Percentiles rank a stretch among this genome's conserved stretches.
Evolutionary conservation across 2,888 invertebrate genomes (phyloP).

Genomic region (Megastigmus dorsalis): DNA sequence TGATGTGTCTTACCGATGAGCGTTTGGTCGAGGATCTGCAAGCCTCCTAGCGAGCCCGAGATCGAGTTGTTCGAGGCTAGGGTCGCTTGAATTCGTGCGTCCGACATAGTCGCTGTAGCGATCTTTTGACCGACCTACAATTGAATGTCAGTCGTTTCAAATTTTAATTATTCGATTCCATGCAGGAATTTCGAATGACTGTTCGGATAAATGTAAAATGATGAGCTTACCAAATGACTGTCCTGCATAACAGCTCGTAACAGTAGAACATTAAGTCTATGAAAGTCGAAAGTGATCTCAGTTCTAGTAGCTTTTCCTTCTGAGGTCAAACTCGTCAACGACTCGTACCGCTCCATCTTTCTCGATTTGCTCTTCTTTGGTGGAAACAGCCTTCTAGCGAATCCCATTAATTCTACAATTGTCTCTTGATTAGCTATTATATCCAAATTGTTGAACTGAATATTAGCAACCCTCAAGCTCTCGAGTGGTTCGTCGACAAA

Average conservation of each 20-base stretch:
- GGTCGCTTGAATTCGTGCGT: conserved; percentile 91
- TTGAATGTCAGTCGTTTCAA: too few species aligned
- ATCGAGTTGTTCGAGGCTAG: conserved; percentile 80
- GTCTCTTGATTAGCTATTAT: conserved; percentile 98
- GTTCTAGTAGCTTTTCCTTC: conserved; percentile 76
- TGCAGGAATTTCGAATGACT: too few species aligned
- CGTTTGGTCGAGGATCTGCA: conserved; percentile 92
- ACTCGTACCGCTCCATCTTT: conserved; percentile 63
- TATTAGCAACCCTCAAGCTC: conserved; percentile 83
- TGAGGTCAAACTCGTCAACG: conserved; percentile 63
- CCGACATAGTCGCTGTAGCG: conserved; percentile 94
- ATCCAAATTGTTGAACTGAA: conserved; percentile 95
- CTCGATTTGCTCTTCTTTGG: conserved; percentile 58
- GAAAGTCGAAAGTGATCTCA: conserved; percentile 94
- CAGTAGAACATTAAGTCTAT: conserved; percentile 90
- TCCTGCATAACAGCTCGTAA: conserved; percentile 87
- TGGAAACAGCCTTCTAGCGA: conserved; percentile 84
- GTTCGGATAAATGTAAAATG: too few species aligned
- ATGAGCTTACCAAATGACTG: conserved; percentile 78
- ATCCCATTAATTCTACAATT: conserved; percentile 93
- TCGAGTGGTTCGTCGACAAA: conserved; percentile 77
- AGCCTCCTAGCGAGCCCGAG: conserved; percentile 92
- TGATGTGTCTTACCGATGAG: conserved; percentile 89
- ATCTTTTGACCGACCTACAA: conserved; percentile 86
- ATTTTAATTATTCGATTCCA: too few species aligned